Percentiles rank a stretch among this genome's conserved stretches.
These are phyloP conservation scores for Pristionchus exspectatus DNA, from an alignment of 2,888 invertebrate species.

Conservation along the genomic window DNA sequence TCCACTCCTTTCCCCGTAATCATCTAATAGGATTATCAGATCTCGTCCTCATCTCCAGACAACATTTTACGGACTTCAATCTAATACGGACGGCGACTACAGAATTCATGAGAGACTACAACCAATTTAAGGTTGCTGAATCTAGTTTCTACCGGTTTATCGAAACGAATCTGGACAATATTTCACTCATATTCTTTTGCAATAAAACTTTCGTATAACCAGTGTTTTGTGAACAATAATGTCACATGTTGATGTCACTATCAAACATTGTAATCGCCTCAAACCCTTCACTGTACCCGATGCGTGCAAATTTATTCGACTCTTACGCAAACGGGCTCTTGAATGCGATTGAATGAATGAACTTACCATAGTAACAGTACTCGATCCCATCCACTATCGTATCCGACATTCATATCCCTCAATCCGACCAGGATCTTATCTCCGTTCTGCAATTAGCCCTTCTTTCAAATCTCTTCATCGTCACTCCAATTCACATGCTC, in stretches of 20 bases:
- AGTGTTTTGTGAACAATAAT: too few relatives aligned
- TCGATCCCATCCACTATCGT: slow-evolving; percentile 77
- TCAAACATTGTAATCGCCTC: too few relatives aligned
- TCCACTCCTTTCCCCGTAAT: neutral
- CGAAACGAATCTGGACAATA: too few relatives aligned
- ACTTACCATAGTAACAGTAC: slow-evolving; percentile 76
- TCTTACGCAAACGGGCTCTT: neutral
- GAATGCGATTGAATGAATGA: neutral
- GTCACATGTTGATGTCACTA: too few relatives aligned
- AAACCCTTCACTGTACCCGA: too few relatives aligned
- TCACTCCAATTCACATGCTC: neutral
- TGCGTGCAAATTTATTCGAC: neutral
- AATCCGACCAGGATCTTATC: slow-evolving; percentile 75
- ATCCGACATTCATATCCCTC: slow-evolving; percentile 78
- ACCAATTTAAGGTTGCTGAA: neutral
- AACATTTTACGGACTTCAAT: neutral
- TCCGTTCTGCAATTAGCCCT: slow-evolving; percentile 60
- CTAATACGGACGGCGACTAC: neutral
- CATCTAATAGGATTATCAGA: neutral
- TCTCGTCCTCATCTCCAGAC: neutral
- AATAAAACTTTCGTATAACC: too few relatives aligned
- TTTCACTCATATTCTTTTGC: too few relatives aligned
- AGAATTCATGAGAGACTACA: neutral
- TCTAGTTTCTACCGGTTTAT: too few relatives aligned
- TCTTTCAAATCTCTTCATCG: neutral